Base-by-base conservation (phyloP, 2,888 invertebrate genomes). In the Congeria kusceri region DNA sequence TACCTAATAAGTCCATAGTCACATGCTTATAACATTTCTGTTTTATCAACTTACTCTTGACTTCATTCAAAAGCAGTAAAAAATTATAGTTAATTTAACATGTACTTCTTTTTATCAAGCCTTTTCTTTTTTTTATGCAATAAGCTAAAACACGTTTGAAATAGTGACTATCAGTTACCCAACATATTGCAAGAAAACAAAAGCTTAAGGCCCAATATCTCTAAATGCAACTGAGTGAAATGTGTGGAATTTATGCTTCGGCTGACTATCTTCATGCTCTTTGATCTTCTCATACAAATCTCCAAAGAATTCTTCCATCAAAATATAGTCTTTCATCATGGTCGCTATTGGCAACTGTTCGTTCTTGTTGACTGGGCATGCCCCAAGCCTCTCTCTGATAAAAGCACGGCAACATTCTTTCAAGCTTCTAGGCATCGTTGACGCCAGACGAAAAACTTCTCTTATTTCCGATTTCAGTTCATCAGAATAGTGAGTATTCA, bases 251-350 rank as follows among this genome's bases (percentile, higher is more conserved):
- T 76, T 71, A 15, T 39, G 39, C 47, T 61, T 65, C 13, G 83
- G 80, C 75, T 80, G 77, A 20, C 47, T 39, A 18, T 27, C 25
- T 28, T 78, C 76, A 44, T 78, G 46, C 46, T 75, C 47, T 25
- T 47, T 27, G 9, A 78, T 64, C 25, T 49, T 66, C 11, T 80
- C 78, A 28, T 65, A 57, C 59, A 83, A 67, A 63, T 80, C 75
- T 25, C 74, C 78, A 70, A 91, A 89, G 27, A 85, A 74, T 5
- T 90, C 89, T 23, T 84, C 85, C 89, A 92, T 89, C 13, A 90
- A 68, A 32, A 93, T 71, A 72, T 89, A 93, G 28, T 91, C 88
- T 65, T 91, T 90, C 46, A 92, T 64, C 62, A 86, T 88, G 13
- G 77, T 83, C 3, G 92, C 92, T 20, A 93, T 32, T 0, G 89